phyloP scores from a whole-genome alignment of 2,888 invertebrate species.

The Diplazon laetatorius region DNA sequence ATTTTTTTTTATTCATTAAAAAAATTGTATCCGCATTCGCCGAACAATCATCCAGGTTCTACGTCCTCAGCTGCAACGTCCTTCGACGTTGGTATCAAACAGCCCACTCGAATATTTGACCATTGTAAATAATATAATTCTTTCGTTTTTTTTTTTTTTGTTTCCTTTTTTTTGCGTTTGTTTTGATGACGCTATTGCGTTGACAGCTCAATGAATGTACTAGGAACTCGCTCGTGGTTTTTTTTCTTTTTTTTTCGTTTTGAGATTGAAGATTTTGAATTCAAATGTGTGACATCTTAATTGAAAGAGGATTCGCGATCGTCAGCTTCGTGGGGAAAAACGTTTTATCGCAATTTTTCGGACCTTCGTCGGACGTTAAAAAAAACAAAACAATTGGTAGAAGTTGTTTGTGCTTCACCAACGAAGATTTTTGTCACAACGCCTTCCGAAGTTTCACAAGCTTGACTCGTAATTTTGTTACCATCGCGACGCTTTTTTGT shows the following conservation, averaged over 20 bases:
- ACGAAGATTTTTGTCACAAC: no score
- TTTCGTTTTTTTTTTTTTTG: neutral
- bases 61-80: neutral
- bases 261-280: no score
- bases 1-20: no score
- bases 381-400: no score
- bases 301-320: neutral
- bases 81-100: neutral
- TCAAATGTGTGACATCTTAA: neutral
- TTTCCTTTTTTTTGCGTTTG: slow-evolving; percentile 9
- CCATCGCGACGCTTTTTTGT: no score
- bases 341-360: no score
- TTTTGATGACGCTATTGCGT: slow-evolving; percentile 35
- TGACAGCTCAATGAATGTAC: slow-evolving; percentile 25
- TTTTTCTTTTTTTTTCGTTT: neutral
- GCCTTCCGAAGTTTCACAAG: no score
- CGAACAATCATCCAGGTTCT: neutral
- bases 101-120: neutral
- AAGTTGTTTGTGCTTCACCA: no score
- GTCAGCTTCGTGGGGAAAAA: no score
- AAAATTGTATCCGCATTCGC: slow-evolving; percentile 5
- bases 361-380: no score
- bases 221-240: neutral
- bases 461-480: no score
- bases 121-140: slow-evolving; percentile 14